Base-by-base conservation (phyloP, 2,888 invertebrate genomes). In the Hypsopygia costalis region DNA sequence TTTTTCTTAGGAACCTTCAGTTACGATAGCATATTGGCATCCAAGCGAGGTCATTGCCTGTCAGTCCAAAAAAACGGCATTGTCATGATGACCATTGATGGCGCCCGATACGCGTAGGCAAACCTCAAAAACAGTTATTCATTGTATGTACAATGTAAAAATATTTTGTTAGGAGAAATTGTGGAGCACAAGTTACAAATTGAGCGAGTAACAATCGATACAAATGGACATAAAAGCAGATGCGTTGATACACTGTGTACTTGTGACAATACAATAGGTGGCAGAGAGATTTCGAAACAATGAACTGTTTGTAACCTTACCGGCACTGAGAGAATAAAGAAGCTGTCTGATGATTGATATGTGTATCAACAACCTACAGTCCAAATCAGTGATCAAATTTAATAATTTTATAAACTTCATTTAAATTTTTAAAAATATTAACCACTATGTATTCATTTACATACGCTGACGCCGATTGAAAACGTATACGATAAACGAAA, bases 51-150 rank as follows among this genome's bases (percentile, higher is more conserved):
- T 77, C 76, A 64, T 68, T 77, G 78, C 51, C 77, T 76, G 77
- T 63, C 72, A 63, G 62, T 69, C 55, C 58, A 65, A 69, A 61
- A 52, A 69, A 65, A 60, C 51, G 52, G 58, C 66, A 64, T 61
- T 59, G 78, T 81, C 78, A 82, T 75, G 75, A 61, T 68, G 63
- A 60, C 65, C 70, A 79, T 74, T 73, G 81, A 80, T 72, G 58
- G 64, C 47, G 56, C 46, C 44, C 59, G 74, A 72, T 71, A 70
- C 68, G 57, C 55, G 57, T 54, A 62, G 56, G 58, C 55, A 71
- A 66, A 71, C 61, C 59, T 62, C 63, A 60, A 66, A 45, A 63
- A 78, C 77, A 71, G 74, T 77, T 78, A 81, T 46, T 50, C 66
- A 66, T 76, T 72, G 69, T 69, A 60, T 8, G 25, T 25, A 59